A percentile compares a stretch with the other conserved stretches of the same genome.
phyloP scores from a whole-genome alignment of 2,113 vertebrate genomes.

The Hippocampus zosterae region DNA sequence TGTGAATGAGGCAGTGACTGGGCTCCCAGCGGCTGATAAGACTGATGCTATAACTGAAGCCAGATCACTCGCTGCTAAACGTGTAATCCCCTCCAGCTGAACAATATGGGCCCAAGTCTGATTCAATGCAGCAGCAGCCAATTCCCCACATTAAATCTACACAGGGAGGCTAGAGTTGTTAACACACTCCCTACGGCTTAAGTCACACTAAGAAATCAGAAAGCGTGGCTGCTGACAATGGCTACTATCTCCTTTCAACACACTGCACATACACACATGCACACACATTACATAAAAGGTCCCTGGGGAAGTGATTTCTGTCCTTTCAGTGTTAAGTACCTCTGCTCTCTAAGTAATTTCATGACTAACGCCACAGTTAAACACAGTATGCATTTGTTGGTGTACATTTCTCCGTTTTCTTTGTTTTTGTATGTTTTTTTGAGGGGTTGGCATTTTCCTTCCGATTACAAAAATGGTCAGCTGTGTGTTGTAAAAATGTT shows the following conservation, averaged over 20 bases:
- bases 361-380: constrained; percentile 60
- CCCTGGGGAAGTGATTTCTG: constrained; percentile 69
- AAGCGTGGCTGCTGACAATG: constrained; percentile 58
- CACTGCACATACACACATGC: constrained; percentile 21
- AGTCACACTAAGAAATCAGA: constrained; percentile 66
- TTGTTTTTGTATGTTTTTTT: too few relatives aligned
- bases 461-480: too few relatives aligned
- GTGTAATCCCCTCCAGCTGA: constrained; percentile 89
- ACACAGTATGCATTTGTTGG: constrained; percentile 20
- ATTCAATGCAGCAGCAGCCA: constrained; percentile 91
- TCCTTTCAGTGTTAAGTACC: constrained; percentile 70
- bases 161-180: constrained; percentile 49
- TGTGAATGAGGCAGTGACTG: constrained; percentile 98
- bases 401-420: neutral
- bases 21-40: constrained; percentile 89
- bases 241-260: constrained; percentile 46
- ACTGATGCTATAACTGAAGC: constrained; percentile 74
- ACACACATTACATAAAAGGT: constrained; percentile 58
- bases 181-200: constrained; percentile 87
- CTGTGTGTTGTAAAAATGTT: too few relatives aligned
- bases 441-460: too few relatives aligned
- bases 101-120: constrained; percentile 79
- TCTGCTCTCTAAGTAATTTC: constrained; percentile 65
- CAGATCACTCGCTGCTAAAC: constrained; percentile 89
- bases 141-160: constrained; percentile 97